phyloP scores from a whole-genome alignment of 2,888 invertebrate genomes.

The Acronicta leporina region DNA sequence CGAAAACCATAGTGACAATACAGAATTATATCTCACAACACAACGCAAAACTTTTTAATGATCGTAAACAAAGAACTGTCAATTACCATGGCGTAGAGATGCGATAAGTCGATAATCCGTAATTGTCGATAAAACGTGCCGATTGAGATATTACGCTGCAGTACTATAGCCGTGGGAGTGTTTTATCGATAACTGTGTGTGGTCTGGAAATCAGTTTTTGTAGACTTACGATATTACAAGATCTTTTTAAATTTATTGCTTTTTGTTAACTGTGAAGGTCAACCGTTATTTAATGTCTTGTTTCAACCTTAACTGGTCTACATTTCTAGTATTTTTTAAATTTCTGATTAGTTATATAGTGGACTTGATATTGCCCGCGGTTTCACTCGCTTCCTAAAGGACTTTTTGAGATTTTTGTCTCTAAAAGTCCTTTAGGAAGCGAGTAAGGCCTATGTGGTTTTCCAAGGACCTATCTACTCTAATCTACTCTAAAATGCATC shows the following conservation, averaged over 20 bases:
- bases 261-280: background rate
- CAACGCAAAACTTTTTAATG: slow-evolving; percentile 54
- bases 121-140: slow-evolving; percentile 17
- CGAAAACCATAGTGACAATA: slow-evolving; percentile 43
- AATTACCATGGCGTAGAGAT: slow-evolving; percentile 60
- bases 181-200: slow-evolving; percentile 19
- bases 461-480: too few relatives aligned
- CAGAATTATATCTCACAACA: slow-evolving; percentile 53
- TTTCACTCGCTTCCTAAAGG: too few relatives aligned
- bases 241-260: background rate
- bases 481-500: too few relatives aligned
- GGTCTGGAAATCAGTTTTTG: slow-evolving; percentile 1
- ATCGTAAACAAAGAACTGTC: slow-evolving; percentile 71
- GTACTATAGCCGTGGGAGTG: slow-evolving; percentile 10
- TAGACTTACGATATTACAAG: background rate
- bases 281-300: too few relatives aligned
- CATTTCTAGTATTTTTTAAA: too few relatives aligned
- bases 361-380: too few relatives aligned
- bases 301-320: too few relatives aligned
- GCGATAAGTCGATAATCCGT: slow-evolving; percentile 36
- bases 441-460: too few relatives aligned
- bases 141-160: slow-evolving; percentile 61
- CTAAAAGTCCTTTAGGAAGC: too few relatives aligned
- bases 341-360: too few relatives aligned
- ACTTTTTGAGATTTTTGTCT: too few relatives aligned